Evolutionary conservation across 2,888 invertebrate species (phyloP), one percentile per base, ranked within the genome.

Genomic region (Chrysolina haemoptera): DNA sequence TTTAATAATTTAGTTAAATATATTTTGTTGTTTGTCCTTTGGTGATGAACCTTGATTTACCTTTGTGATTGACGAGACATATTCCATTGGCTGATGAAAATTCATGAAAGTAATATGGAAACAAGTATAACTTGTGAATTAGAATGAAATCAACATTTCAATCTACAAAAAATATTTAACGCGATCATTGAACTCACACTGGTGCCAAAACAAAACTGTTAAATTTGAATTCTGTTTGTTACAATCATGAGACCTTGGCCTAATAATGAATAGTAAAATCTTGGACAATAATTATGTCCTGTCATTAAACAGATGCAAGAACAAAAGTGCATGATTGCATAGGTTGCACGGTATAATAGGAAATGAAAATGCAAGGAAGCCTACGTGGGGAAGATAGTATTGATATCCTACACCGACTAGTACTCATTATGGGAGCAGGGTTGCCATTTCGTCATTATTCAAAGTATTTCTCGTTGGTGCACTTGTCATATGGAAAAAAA

Each of bases 371-470:
- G 75, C 70, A 76, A 74, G 68, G 73, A 78, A 76, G 85, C 82
- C 84, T 86, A 86, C 86, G 85, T 85, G 85, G 73, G 81, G 85
- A 86, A 86, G 76, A 78, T 80, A 86, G 76, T 85, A 81, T 86
- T 83, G 86, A 85, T 85, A 82, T 22, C 16, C 41, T 68, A 27
- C 27, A 20, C 11, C 10, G 55, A 63, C 40, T 65, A 16, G 18
- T 62, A 35, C 40, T 41, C 22, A 59, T 35, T 53, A 41, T 40
- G 10, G 9, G n/a, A 14, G n/a, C 73, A 40, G 9, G 20, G 76
- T 76, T 76, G 76, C 62, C 76, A 65, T n/a, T 48, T 55, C 22
- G 11, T 16, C 0, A 12, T 46, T n/a, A 12, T 20, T 12, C 10
- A 22, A 22, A 53, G 20, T 53, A 20, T 14, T 59, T 35, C 22